A percentile compares a stretch with the other conserved stretches of the same genome.
Evolutionary conservation across 1,140 invertebrate genomes (phyloP).

Genomic region (Triops cancriformis): DNA sequence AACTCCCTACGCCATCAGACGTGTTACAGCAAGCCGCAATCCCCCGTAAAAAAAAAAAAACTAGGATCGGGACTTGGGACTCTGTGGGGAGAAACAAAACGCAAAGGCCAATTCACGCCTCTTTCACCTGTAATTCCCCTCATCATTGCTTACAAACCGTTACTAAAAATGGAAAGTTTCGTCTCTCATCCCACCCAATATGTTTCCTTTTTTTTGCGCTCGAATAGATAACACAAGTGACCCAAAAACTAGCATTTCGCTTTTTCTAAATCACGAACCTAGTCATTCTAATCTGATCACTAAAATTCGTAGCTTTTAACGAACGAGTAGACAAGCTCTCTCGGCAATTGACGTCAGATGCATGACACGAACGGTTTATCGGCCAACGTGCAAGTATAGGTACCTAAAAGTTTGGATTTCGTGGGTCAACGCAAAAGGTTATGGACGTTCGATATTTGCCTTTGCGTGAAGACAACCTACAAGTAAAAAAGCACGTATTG

Average conservation of each 20-base stretch:
- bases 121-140: conserved; percentile 10
- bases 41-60: neutral
- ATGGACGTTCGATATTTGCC: too few species aligned
- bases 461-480: too few species aligned
- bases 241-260: neutral
- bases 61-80: neutral
- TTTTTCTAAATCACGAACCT: too few species aligned
- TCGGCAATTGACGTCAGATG: too few species aligned
- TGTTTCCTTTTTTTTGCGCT: neutral
- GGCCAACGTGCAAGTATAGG: too few species aligned
- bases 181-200: neutral
- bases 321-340: too few species aligned
- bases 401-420: too few species aligned
- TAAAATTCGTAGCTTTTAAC: too few species aligned
- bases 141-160: neutral
- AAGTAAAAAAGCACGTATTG: too few species aligned
- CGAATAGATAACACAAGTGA: neutral
- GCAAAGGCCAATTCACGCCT: conserved; percentile 1
- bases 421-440: too few species aligned
- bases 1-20: neutral
- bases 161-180: neutral
- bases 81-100: neutral
- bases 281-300: too few species aligned
- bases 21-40: neutral
- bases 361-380: too few species aligned